Percentiles rank a stretch among this genome's conserved stretches.
phyloP scores from a whole-genome alignment of 2,888 invertebrate species.

The Luperina testacea region DNA sequence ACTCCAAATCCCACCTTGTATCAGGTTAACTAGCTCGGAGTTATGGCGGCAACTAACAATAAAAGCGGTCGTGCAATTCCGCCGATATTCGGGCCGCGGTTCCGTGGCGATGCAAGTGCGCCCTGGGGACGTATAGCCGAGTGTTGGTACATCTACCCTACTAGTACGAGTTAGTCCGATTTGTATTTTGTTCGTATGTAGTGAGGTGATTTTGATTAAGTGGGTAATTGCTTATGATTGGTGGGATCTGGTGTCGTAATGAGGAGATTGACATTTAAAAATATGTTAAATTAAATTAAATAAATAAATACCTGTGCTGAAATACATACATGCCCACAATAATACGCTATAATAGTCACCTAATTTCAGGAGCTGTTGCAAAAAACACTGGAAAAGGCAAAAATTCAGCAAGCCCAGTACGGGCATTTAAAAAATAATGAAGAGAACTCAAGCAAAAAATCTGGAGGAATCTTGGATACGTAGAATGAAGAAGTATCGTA shows the following conservation, averaged over 20 bases:
- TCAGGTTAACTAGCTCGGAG: slow-evolving; percentile 72
- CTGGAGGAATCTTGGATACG: not conserved
- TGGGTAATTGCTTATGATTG: slow-evolving; percentile 25
- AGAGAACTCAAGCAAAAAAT: not conserved
- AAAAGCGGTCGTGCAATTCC: slow-evolving; percentile 71
- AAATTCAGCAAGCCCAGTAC: too few relatives aligned
- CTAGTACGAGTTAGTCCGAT: slow-evolving; percentile 51
- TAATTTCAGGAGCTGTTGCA: not conserved
- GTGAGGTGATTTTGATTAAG: slow-evolving; percentile 42
- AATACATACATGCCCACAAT: not conserved
- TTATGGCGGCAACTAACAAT: slow-evolving; percentile 70
- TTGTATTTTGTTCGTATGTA: slow-evolving; percentile 54
- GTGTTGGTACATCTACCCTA: slow-evolving; percentile 60
- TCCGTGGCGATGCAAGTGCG: slow-evolving; percentile 64
- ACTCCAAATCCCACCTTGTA: slow-evolving; percentile 60
- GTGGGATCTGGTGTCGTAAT: not conserved
- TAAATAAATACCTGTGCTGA: too few relatives aligned
- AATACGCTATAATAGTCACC: not conserved
- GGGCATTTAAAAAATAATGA: not conserved
- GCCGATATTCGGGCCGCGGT: slow-evolving; percentile 62
- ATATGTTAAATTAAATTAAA: not conserved
- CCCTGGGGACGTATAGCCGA: slow-evolving; percentile 67
- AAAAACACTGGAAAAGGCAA: not conserved
- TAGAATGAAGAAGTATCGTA: not conserved
- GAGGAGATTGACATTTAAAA: not conserved